Percentiles rank a stretch among this genome's conserved stretches.
These are phyloP conservation scores for Tachina grossa DNA, from an alignment of 2,888 invertebrate genomes.

Conservation along the genomic window DNA sequence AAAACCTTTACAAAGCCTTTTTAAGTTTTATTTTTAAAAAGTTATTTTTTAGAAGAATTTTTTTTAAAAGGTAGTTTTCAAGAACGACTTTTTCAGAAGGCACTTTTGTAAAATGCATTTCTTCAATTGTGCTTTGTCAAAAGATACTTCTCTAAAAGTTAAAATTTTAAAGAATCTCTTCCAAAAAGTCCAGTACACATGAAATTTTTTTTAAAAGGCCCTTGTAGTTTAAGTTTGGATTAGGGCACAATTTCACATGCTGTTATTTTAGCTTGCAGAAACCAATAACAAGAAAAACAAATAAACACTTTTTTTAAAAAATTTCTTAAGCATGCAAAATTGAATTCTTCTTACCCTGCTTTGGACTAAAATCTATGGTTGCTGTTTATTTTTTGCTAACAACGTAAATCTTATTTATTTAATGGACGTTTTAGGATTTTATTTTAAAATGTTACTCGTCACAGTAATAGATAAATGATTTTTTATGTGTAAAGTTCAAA, in stretches of 20 bases:
- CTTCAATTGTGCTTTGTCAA: not conserved
- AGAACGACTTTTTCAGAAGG: not conserved
- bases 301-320: conserved; percentile 10
- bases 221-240: not conserved
- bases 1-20: too few relatives aligned
- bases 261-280: conserved; percentile 34
- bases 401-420: conserved; percentile 16
- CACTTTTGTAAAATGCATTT: not conserved
- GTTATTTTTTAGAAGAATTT: not conserved
- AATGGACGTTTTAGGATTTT: conserved; percentile 55
- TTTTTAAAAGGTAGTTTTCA: not conserved
- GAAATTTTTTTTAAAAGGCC: not conserved
- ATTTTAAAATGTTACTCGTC: conserved; percentile 20
- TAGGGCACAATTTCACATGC: conserved; percentile 47
- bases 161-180: not conserved
- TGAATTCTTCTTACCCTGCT: conserved; percentile 60
- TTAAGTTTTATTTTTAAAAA: not conserved
- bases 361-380: conserved; percentile 13
- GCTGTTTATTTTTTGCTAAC: conserved; percentile 3
- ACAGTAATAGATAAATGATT: not conserved
- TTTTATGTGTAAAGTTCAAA: not conserved
- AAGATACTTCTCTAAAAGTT: not conserved
- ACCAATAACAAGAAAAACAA: conserved; percentile 28
- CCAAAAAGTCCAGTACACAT: not conserved
- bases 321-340: conserved; percentile 57